phyloP scores from a whole-genome alignment of 2,113 vertebrate species.

The Otus sunia region DNA sequence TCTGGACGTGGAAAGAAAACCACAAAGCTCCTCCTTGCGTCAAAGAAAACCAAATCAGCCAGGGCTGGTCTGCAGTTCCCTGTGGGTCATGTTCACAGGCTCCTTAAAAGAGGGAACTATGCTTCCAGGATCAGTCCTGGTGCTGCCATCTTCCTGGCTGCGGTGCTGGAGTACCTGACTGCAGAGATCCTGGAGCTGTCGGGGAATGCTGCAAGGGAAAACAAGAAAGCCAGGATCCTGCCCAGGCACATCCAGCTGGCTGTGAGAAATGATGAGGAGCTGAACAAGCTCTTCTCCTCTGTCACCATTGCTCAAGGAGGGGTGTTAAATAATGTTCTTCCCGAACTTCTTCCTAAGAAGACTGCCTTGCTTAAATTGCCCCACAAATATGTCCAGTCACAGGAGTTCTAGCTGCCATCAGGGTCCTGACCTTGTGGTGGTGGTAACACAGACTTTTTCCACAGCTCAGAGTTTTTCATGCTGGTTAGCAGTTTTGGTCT shows the following conservation, averaged over 20 bases:
- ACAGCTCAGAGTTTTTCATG: neutral
- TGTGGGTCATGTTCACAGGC: slow-evolving; percentile 68
- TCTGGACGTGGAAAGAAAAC: slow-evolving; percentile 70
- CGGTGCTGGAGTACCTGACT: slow-evolving; percentile 77
- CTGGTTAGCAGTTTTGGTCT: neutral
- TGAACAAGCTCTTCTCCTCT: slow-evolving; percentile 66
- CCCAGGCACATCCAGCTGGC: slow-evolving; percentile 79
- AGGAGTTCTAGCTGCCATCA: neutral
- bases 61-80: slow-evolving; percentile 77
- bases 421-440: neutral
- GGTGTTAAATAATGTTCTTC: slow-evolving; percentile 76
- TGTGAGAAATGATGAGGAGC: slow-evolving; percentile 77
- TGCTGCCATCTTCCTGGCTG: slow-evolving; percentile 72
- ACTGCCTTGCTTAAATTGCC: neutral
- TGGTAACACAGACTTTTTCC: neutral
- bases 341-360: slow-evolving; percentile 74
- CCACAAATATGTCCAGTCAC: neutral
- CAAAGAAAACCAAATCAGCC: slow-evolving; percentile 29
- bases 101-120: slow-evolving; percentile 73
- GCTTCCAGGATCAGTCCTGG: slow-evolving; percentile 59
- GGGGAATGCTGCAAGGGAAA: slow-evolving; percentile 71
- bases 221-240: slow-evolving; percentile 71
- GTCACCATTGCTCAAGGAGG: slow-evolving; percentile 78
- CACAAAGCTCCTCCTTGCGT: neutral
- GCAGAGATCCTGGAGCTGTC: slow-evolving; percentile 79